Conservation (phyloP, 2,888 invertebrate species). For the Euclidia mi region DNA sequence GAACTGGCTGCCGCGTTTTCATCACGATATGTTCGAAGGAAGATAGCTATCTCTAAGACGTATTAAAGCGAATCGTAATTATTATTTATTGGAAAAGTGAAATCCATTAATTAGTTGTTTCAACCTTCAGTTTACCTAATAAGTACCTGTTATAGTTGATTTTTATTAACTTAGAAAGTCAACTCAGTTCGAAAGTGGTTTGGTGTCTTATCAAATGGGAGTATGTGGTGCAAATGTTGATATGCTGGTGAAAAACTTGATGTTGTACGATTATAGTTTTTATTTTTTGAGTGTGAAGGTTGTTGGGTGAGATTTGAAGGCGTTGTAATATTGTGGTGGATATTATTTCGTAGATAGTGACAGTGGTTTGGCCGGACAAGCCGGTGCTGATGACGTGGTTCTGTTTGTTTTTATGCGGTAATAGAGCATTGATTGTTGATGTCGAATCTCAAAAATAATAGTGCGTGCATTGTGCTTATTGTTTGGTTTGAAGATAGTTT, state of each 20-base stretch:
- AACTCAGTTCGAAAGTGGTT: slow-evolving; percentile 64
- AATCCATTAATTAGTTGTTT: slow-evolving; percentile 41
- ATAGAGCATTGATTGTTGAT: slow-evolving; percentile 36
- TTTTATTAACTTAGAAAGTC: slow-evolving; percentile 66
- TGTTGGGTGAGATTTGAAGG: slow-evolving; percentile 7
- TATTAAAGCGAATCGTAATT: slow-evolving; percentile 10
- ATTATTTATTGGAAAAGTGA: slow-evolving; percentile 48
- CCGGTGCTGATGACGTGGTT: slow-evolving; percentile 39
- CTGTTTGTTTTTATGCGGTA: slow-evolving; percentile 51
- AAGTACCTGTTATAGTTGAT: slow-evolving; percentile 49
- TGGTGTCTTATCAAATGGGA: slow-evolving; percentile 60
- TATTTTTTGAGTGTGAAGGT: slow-evolving; percentile 21
- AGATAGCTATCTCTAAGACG: slow-evolving; percentile 18
- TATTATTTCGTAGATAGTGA: slow-evolving; percentile 49
- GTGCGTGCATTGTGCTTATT: neutral
- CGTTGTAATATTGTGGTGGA: slow-evolving; percentile 13
- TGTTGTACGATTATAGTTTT: slow-evolving; percentile 24
- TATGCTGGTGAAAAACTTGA: slow-evolving; percentile 26
- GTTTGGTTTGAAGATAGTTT: neutral
- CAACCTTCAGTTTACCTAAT: slow-evolving; percentile 40
- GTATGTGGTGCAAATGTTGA: slow-evolving; percentile 51
- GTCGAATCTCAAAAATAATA: neutral
- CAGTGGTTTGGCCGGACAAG: slow-evolving; percentile 40
- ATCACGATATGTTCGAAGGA: slow-evolving; percentile 21
- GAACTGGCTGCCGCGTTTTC: slow-evolving; percentile 18